A percentile compares a stretch with the other conserved stretches of the same genome.
Conservation (phyloP, 2,113 vertebrate genomes). For the Melozone crissalis region DNA sequence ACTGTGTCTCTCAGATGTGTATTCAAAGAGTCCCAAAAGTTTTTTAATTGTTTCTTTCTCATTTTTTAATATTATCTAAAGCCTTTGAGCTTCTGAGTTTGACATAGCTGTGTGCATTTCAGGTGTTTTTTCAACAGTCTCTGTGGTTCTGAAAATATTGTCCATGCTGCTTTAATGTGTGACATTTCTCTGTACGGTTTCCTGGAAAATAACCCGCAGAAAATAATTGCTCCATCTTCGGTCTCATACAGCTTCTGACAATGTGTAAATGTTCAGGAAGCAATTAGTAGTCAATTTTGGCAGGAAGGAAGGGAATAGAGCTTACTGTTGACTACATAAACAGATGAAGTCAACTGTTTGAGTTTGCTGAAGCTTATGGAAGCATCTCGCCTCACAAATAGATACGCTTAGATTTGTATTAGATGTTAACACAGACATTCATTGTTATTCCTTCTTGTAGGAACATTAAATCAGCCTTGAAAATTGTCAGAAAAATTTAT, state of each 20-base stretch:
- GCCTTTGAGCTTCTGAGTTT: not conserved
- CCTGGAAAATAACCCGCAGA: not conserved
- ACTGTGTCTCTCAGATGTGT: rapidly evolving
- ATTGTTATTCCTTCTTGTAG: not conserved
- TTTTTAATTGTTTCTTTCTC: constrained; percentile 3
- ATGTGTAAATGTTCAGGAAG: constrained; percentile 52
- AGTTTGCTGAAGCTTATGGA: constrained; percentile 39
- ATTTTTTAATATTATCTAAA: not conserved
- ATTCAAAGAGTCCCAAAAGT: not conserved
- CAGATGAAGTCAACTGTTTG: constrained; percentile 21
- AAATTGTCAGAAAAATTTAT: not conserved
- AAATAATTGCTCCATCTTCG: not conserved
- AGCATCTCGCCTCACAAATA: not conserved
- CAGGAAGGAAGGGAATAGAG: not conserved
- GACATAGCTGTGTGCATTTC: not conserved
- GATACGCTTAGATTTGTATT: not conserved
- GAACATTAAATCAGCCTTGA: not conserved
- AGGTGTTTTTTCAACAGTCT: not conserved
- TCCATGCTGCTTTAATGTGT: not conserved
- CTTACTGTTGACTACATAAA: constrained; percentile 30
- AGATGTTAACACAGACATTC: not conserved
- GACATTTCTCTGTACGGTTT: not conserved
- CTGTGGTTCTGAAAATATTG: not conserved
- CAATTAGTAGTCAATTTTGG: constrained; percentile 29
- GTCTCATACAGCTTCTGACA: constrained; percentile 22